A percentile compares a stretch with the other conserved stretches of the same genome.
These are phyloP conservation scores for Anoplius nigerrimus DNA, from an alignment of 2,888 invertebrate genomes.

Conservation along the genomic window DNA sequence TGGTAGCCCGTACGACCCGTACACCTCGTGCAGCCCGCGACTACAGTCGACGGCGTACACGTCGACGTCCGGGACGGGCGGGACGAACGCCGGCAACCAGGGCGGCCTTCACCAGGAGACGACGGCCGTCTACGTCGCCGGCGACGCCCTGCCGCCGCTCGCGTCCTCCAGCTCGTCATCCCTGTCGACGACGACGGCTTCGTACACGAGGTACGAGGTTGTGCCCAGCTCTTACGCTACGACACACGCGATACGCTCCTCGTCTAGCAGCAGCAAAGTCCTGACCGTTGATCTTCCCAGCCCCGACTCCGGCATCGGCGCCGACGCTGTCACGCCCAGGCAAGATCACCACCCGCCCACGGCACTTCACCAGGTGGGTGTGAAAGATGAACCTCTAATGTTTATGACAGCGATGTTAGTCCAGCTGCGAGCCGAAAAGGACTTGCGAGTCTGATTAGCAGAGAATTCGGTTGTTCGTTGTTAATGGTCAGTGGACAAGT, in stretches of 20 bases:
- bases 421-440: too few relatives aligned
- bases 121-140: slow-evolving; percentile 80
- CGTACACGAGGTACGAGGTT: slow-evolving; percentile 73
- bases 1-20: slow-evolving; percentile 72
- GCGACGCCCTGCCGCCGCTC: slow-evolving; percentile 72
- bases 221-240: slow-evolving; percentile 72
- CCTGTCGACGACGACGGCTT: slow-evolving; percentile 76
- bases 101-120: slow-evolving; percentile 69
- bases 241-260: slow-evolving; percentile 71
- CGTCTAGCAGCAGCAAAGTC: slow-evolving; percentile 77
- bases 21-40: slow-evolving; percentile 71
- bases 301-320: slow-evolving; percentile 96
- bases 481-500: too few relatives aligned
- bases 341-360: slow-evolving; percentile 80
- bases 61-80: slow-evolving; percentile 60
- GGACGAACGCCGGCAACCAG: slow-evolving; percentile 54
- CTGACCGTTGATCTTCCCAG: slow-evolving; percentile 96
- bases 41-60: slow-evolving; percentile 69
- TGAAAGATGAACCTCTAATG: too few relatives aligned
- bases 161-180: slow-evolving; percentile 80
- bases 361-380: slow-evolving; percentile 87
- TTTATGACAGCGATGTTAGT: too few relatives aligned
- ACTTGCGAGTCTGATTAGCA: too few relatives aligned
- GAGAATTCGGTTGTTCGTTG: too few relatives aligned
- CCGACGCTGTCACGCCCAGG: slow-evolving; percentile 91